A percentile compares a stretch with the other conserved stretches of the same genome.
These are phyloP conservation scores for Zaprionus lineosus DNA, from an alignment of 2,888 invertebrate genomes.

Conservation along the genomic window DNA sequence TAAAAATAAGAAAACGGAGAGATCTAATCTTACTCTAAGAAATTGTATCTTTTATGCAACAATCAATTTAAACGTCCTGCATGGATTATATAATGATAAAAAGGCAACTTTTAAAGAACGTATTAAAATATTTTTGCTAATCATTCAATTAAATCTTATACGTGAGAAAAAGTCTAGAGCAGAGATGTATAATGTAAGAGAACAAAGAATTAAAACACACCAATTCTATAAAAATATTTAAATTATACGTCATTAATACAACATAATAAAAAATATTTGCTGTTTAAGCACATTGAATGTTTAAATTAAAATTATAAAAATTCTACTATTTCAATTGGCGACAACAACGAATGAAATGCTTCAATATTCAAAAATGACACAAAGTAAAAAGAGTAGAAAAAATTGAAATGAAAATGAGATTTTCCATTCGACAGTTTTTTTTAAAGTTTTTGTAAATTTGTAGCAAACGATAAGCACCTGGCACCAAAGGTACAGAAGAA, in stretches of 20 bases:
- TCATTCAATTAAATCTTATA: conserved; percentile 35
- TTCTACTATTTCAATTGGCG: conserved; percentile 53
- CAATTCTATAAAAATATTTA: conserved; percentile 63
- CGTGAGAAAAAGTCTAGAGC: conserved; percentile 26
- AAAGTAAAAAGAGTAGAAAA: conserved; percentile 35
- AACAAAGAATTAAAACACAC: conserved; percentile 47
- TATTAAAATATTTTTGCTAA: too few relatives aligned
- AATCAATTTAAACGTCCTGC: too few relatives aligned
- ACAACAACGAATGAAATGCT: conserved; percentile 43
- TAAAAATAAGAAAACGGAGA: too few relatives aligned
- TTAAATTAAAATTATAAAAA: conserved; percentile 42
- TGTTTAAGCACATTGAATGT: conserved; percentile 55
- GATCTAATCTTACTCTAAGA: too few relatives aligned
- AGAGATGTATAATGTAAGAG: conserved; percentile 22
- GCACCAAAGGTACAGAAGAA: conserved; percentile 84
- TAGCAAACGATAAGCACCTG: conserved; percentile 83
- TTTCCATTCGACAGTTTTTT: conserved; percentile 43
- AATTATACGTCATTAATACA: conserved; percentile 32
- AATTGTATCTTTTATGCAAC: too few relatives aligned
- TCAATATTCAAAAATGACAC: conserved; percentile 51
- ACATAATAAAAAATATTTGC: conserved; percentile 14
- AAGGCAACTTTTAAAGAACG: too few relatives aligned
- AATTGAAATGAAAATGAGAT: conserved; percentile 45
- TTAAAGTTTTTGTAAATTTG: conserved; percentile 53
- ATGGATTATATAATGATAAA: too few relatives aligned